These are phyloP conservation scores for Nycticorax nycticorax DNA, from an alignment of 2,113 vertebrate species.

Conservation along the genomic window DNA sequence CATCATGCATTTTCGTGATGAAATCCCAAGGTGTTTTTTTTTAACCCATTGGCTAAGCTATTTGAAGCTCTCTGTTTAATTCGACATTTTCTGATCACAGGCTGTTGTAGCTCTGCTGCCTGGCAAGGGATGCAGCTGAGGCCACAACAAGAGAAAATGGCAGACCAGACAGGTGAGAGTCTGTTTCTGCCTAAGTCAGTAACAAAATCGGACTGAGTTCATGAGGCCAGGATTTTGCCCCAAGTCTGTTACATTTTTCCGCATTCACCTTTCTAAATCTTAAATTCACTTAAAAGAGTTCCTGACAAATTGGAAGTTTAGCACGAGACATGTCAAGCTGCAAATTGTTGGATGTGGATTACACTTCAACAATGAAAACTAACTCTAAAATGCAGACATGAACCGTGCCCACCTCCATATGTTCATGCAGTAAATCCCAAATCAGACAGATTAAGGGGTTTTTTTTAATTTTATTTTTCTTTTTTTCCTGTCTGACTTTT, in stretches of 20 bases:
- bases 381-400: neutral
- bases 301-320: neutral
- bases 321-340: neutral
- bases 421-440: neutral
- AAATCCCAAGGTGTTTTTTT: neutral
- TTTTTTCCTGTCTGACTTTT: neutral
- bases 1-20: neutral
- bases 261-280: neutral
- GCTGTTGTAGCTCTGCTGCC: neutral
- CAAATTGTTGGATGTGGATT: neutral
- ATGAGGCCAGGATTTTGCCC: neutral
- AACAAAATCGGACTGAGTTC: neutral
- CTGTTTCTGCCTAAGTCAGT: neutral
- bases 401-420: slow-evolving; percentile 8
- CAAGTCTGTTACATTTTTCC: neutral
- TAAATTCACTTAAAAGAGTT: neutral
- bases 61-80: neutral
- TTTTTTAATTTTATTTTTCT: neutral
- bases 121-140: neutral
- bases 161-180: neutral
- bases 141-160: neutral
- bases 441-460: neutral
- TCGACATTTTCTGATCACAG: neutral
- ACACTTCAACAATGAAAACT: neutral
- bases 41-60: neutral